A percentile compares a stretch with the other conserved stretches of the same genome.
These are phyloP conservation scores for Smittia aterrima DNA, from an alignment of 2,888 invertebrate genomes.

Conservation along the genomic window DNA sequence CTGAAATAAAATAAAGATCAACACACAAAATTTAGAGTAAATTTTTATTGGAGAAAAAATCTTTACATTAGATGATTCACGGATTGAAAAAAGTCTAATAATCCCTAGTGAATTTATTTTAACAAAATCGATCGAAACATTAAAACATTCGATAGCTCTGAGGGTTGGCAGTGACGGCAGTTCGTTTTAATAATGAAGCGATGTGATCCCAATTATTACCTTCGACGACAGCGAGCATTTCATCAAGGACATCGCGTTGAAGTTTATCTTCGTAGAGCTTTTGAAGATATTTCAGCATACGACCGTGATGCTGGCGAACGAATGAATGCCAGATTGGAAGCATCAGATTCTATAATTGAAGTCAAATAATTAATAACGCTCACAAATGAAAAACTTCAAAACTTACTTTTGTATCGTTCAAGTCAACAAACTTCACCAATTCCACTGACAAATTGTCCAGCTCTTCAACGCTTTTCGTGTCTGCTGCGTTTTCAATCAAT, in stretches of 20 bases:
- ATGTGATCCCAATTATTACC: slow-evolving; percentile 51
- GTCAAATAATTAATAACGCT: slow-evolving; percentile 40
- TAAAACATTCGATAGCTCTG: slow-evolving; percentile 47
- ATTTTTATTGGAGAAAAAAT: too few relatives aligned
- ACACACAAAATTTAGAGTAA: too few relatives aligned
- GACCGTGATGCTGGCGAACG: slow-evolving; percentile 74
- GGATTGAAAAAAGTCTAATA: too few relatives aligned
- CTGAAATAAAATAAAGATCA: too few relatives aligned
- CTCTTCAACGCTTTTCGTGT: slow-evolving; percentile 52
- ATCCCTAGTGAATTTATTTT: too few relatives aligned
- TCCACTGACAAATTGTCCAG: slow-evolving; percentile 65
- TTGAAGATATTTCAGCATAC: slow-evolving; percentile 71
- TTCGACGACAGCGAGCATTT: slow-evolving; percentile 48
- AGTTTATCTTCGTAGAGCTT: slow-evolving; percentile 81
- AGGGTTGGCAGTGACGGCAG: slow-evolving; percentile 50
- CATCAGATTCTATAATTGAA: slow-evolving; percentile 55
- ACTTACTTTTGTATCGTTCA: slow-evolving; percentile 71
- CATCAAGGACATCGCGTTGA: slow-evolving; percentile 61
- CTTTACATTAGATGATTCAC: too few relatives aligned
- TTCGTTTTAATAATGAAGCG: slow-evolving; percentile 47
- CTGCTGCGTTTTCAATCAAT: slow-evolving; percentile 48
- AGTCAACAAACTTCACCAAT: slow-evolving; percentile 77
- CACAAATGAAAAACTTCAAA: neutral
- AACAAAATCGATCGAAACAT: neutral
- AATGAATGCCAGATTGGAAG: slow-evolving; percentile 83